Percentiles rank a stretch among this genome's conserved stretches.
Conservation (phyloP, 2,888 invertebrate species). For the Leucozona laternaria region DNA sequence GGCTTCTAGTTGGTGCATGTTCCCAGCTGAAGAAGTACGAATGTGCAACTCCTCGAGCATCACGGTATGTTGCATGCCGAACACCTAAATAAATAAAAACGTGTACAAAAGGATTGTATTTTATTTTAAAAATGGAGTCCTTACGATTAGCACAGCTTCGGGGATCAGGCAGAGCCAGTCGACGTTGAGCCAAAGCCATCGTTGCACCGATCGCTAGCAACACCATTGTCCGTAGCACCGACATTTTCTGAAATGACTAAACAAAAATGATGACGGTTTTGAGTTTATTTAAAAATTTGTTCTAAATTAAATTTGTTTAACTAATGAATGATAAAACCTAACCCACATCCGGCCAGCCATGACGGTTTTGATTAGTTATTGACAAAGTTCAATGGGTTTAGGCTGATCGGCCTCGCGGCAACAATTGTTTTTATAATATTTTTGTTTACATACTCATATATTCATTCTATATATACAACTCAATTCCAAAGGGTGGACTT, state of each 20-base stretch:
- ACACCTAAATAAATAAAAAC: slow-evolving; percentile 85
- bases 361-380: slow-evolving; percentile 73
- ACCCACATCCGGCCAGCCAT: slow-evolving; percentile 70
- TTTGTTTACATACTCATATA: background rate
- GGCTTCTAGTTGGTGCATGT: slow-evolving; percentile 90
- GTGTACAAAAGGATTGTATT: background rate
- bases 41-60: slow-evolving; percentile 93
- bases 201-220: slow-evolving; percentile 88
- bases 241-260: slow-evolving; percentile 77
- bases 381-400: slow-evolving; percentile 46
- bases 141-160: slow-evolving; percentile 95
- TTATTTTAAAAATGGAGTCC: slow-evolving; percentile 82
- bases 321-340: slow-evolving; percentile 46
- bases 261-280: slow-evolving; percentile 35
- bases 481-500: background rate
- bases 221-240: slow-evolving; percentile 83
- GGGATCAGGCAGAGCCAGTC: slow-evolving; percentile 94
- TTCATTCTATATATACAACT: too few species aligned
- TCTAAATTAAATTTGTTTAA: slow-evolving; percentile 36
- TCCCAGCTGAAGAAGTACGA: slow-evolving; percentile 98
- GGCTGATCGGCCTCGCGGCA: background rate
- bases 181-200: slow-evolving; percentile 90
- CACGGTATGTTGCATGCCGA: slow-evolving; percentile 93
- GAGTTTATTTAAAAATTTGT: slow-evolving; percentile 34
- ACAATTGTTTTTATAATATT: slow-evolving; percentile 10